Evolutionary conservation across 2,888 invertebrate genomes (phyloP), one percentile per base, ranked within the genome.

Genomic region (Anorthoa munda): DNA sequence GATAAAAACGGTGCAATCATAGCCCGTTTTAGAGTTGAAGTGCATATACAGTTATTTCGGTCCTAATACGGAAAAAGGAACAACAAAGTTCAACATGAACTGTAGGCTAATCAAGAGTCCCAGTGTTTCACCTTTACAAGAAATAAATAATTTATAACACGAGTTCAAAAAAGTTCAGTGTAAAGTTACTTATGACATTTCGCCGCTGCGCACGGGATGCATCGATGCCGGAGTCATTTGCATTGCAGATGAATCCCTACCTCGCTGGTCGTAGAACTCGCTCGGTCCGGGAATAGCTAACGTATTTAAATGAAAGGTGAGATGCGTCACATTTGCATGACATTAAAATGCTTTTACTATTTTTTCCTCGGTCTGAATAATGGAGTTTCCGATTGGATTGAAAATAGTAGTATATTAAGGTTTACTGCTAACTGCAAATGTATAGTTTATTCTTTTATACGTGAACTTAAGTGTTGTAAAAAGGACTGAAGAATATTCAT

Each of bases 211-310:
- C 1, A 55, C 21, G 65, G 21, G 56, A 21, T 77, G 68, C 82
- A 74, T 79, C 73, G 81, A 85, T 77, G 72, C 26, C 69, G 72
- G 77, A 66, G 64, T 83, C 86, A 90, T 92, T 92, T 92, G 88
- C 92, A 92, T 85, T 90, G 88, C 88, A 92, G 84, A 92, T 90
- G 86, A 88, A 77, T 61, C 77, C 73, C 53, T 74, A 65, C 69
- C 66, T 64, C 61, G 60, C 61, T 48, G 77, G 59, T 58, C 55
- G 48, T 66, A 31, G 67, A 66, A 66, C 78, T 56, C 70, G 55
- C 56, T 58, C 55, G 39, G 26, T 55, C 71, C 72, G 66, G 63
- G 77, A 77, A 87, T 80, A 76, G 77, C 68, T 79, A 85, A 87
- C 76, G 70, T 73, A 77, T 85, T 85, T 77, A 85, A 85, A 79